Percentiles rank a stretch among this genome's conserved stretches.
Evolutionary conservation across 2,113 vertebrate species (phyloP).

Genomic region (Centrocercus urophasianus): DNA sequence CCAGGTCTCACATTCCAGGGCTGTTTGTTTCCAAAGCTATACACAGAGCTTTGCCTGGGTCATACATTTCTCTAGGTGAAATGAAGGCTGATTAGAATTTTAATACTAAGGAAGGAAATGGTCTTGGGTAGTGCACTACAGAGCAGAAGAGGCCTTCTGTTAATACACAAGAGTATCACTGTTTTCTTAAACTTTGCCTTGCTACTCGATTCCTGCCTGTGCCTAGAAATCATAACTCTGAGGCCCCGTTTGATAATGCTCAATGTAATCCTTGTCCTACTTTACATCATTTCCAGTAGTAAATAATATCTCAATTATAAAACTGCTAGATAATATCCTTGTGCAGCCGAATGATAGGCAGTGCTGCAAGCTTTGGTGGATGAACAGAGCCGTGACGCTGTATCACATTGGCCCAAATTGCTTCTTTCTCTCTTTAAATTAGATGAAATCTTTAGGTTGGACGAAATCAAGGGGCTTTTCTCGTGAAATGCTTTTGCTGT

Average conservation of each 20-base stretch:
- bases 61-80: slow-evolving; percentile 41
- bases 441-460: neutral
- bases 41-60: neutral
- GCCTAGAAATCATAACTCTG: slow-evolving; percentile 49
- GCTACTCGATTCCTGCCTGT: neutral
- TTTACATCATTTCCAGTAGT: neutral
- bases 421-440: neutral
- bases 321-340: neutral
- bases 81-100: slow-evolving; percentile 52
- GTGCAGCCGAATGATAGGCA: neutral
- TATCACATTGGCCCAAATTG: neutral
- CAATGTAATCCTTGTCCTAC: neutral
- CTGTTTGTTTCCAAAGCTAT: slow-evolving; percentile 15
- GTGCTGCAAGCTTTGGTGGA: neutral
- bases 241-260: neutral
- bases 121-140: neutral
- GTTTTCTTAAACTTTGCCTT: slow-evolving; percentile 65
- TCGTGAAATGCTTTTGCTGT: neutral
- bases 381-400: neutral
- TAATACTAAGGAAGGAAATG: slow-evolving; percentile 65
- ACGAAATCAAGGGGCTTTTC: neutral
- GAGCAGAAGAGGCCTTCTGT: slow-evolving; percentile 56
- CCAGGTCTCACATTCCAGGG: neutral
- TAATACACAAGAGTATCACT: slow-evolving; percentile 54
- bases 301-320: neutral